These are phyloP conservation scores for Aphyosemion australe DNA, from an alignment of 2,113 vertebrate species.

Conservation along the genomic window DNA sequence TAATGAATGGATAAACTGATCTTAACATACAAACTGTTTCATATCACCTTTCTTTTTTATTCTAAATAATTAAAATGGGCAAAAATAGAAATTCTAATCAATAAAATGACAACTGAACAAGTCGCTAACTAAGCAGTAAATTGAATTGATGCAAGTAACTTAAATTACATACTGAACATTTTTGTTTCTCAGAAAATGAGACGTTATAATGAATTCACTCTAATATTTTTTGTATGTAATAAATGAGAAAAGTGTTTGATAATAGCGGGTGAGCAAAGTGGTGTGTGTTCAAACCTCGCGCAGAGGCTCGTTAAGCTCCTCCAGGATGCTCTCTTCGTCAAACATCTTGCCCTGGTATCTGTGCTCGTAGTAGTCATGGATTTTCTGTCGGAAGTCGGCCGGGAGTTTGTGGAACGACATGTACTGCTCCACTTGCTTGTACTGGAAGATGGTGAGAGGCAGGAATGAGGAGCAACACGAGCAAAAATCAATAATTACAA, in stretches of 20 bases:
- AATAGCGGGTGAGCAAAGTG: slow-evolving; percentile 7
- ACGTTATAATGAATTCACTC: slow-evolving; percentile 10
- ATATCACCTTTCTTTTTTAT: not conserved
- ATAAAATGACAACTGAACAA: not conserved
- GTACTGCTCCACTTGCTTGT: slow-evolving; percentile 99
- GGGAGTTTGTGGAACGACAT: slow-evolving; percentile 99
- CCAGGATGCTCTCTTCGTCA: slow-evolving; percentile 97
- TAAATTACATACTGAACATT: not conserved
- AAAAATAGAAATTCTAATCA: not conserved
- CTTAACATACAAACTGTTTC: not conserved
- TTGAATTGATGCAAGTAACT: not conserved
- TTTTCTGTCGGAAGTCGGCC: slow-evolving; percentile 93
- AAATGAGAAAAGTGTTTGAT: slow-evolving; percentile 14
- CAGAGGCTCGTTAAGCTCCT: slow-evolving; percentile 93
- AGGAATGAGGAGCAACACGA: slow-evolving; percentile 6
- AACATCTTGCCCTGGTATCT: slow-evolving; percentile 99
- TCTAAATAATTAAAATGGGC: not conserved
- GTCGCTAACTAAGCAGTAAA: no score
- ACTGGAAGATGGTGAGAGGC: slow-evolving; percentile 75
- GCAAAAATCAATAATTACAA: slow-evolving; percentile 13
- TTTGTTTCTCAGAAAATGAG: not conserved
- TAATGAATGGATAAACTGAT: not conserved
- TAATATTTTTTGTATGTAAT: not conserved
- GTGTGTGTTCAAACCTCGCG: slow-evolving; percentile 82
- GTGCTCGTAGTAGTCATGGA: slow-evolving; percentile 98